Evolutionary conservation across 2,113 vertebrate genomes (phyloP).

Genomic region (Rhombomys opimus): DNA sequence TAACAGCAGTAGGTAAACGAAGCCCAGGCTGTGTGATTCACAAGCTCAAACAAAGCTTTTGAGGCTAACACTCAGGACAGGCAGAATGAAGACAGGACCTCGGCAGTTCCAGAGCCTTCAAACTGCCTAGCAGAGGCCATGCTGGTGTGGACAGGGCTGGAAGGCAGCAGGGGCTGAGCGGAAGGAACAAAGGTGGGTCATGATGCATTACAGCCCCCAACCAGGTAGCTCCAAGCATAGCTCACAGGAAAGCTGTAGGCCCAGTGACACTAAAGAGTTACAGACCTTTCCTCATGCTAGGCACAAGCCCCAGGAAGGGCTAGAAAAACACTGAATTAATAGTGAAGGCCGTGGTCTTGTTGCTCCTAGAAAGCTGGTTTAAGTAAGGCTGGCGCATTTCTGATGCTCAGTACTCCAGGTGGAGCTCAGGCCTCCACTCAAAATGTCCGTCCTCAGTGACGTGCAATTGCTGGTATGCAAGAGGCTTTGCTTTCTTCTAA

Average conservation of each 20-base stretch:
- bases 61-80: neutral
- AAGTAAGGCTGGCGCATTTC: neutral
- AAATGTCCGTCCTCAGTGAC: neutral
- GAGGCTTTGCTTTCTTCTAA: neutral
- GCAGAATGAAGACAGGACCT: neutral
- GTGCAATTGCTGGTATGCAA: neutral
- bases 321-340: neutral
- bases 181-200: neutral
- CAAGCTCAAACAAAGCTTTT: neutral
- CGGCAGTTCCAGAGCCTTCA: neutral
- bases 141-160: no score
- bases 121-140: no score
- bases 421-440: no score
- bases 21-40: accelerated
- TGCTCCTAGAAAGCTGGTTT: neutral
- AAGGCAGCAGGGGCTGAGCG: neutral
- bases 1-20: neutral
- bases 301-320: neutral
- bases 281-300: neutral
- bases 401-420: neutral
- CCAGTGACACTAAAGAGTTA: neutral
- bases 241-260: neutral
- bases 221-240: neutral
- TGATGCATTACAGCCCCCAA: accelerated
- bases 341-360: neutral